Evolutionary conservation across 1,140 invertebrate species (phyloP).

Genomic region (Fragariocoptes setiger): DNA sequence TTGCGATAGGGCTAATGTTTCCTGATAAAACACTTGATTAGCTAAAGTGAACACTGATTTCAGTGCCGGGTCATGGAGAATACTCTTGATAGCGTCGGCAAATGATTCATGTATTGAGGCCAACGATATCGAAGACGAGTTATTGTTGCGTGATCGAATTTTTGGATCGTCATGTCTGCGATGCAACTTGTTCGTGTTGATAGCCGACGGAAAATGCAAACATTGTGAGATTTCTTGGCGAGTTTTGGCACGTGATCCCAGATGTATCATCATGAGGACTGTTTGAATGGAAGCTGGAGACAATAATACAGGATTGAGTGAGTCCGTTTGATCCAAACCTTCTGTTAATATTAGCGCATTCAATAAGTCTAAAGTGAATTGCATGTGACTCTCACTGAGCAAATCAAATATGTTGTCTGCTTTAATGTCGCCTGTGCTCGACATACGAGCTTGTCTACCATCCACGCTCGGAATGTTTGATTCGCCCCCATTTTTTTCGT

Average conservation of each 20-base stretch:
- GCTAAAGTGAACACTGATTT: constrained; percentile 8
- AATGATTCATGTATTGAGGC: constrained; percentile 9
- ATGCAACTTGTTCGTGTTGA: constrained; percentile 5
- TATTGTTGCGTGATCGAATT: not conserved
- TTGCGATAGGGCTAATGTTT: constrained; percentile 5
- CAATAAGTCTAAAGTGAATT: constrained; percentile 9
- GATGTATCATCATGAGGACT: constrained; percentile 49
- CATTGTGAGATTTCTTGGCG: constrained; percentile 61
- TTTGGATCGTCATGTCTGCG: not conserved
- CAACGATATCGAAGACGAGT: not conserved
- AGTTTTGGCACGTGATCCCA: constrained; percentile 49
- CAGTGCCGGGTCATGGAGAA: constrained; percentile 6
- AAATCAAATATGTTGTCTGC: not conserved
- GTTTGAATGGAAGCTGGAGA: constrained; percentile 53
- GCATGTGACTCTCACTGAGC: constrained; percentile 7
- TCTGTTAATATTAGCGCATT: constrained; percentile 4
- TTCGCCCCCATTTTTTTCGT: too few species aligned
- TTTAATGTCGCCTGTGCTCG: not conserved
- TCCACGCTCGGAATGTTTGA: too few species aligned
- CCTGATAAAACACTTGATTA: constrained; percentile 10
- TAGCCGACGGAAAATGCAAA: constrained; percentile 24
- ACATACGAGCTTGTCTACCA: too few species aligned
- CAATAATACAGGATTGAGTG: constrained; percentile 23
- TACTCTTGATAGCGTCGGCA: constrained; percentile 8
- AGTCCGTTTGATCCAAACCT: constrained; percentile 2